Evolutionary conservation across 1,140 invertebrate species (phyloP).

Genomic region (Drosophila watanabei): DNA sequence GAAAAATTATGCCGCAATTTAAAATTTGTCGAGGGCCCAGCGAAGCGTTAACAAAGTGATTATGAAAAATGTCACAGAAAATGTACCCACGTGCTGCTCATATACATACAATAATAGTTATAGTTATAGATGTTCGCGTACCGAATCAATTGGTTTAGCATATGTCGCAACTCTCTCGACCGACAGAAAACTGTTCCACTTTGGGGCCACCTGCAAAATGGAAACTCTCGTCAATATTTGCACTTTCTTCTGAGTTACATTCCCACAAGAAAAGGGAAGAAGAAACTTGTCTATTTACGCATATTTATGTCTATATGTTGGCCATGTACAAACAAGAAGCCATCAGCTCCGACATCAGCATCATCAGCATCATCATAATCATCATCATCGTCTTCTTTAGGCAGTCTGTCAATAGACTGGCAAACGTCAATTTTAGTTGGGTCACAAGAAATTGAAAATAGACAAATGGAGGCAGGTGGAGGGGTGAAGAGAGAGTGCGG

Average conservation of each 20-base stretch:
- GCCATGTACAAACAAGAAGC: constrained; percentile 70
- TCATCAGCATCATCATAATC: constrained; percentile 13
- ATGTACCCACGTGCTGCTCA: constrained; percentile 2
- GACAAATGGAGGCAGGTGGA: constrained; percentile 50
- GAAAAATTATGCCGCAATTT: constrained; percentile 18
- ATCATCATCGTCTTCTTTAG: constrained; percentile 22
- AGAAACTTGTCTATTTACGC: constrained; percentile 69
- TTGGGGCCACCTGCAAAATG: constrained; percentile 43
- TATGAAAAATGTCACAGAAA: constrained; percentile 54
- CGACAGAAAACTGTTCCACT: constrained; percentile 43
- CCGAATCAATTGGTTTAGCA: constrained; percentile 69
- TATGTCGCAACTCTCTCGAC: constrained; percentile 38
- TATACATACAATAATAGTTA: neutral
- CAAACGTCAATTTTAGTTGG: constrained; percentile 73
- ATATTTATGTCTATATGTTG: constrained; percentile 80
- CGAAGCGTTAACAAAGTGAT: constrained; percentile 68
- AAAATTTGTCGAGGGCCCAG: constrained; percentile 31
- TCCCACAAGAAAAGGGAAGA: constrained; percentile 1
- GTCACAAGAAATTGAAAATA: constrained; percentile 76
- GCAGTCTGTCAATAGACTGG: constrained; percentile 73
- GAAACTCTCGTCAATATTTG: constrained; percentile 70
- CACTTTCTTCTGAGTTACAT: constrained; percentile 68
- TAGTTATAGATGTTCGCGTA: constrained; percentile 7
- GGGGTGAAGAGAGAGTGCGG: neutral
- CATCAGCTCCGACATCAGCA: constrained; percentile 47